These are phyloP conservation scores for Drosophila subpulchrella DNA, from an alignment of 1,140 invertebrate genomes.

Conservation along the genomic window DNA sequence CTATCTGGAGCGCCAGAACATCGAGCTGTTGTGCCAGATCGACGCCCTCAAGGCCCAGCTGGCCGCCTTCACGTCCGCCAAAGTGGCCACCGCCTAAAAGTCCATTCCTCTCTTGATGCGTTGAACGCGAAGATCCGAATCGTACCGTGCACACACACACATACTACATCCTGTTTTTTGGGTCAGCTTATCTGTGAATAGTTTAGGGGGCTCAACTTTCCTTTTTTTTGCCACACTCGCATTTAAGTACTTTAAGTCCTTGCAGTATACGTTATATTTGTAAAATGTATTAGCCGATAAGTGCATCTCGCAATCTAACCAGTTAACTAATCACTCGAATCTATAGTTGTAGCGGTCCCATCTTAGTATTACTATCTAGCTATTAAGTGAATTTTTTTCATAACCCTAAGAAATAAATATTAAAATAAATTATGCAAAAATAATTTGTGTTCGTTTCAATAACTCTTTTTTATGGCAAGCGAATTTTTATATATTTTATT, in stretches of 20 bases:
- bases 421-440: constrained; percentile 21
- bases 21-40: constrained; percentile 80
- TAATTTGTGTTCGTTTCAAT: not conserved
- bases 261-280: constrained; percentile 47
- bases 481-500: too few species aligned
- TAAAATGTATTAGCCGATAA: constrained; percentile 54
- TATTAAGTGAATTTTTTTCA: constrained; percentile 31
- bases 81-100: constrained; percentile 51
- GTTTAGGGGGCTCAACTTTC: constrained; percentile 5
- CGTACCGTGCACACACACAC: not conserved
- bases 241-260: constrained; percentile 63
- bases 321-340: constrained; percentile 48
- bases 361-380: not conserved
- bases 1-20: constrained; percentile 92
- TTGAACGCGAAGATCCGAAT: constrained; percentile 66
- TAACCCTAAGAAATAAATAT: constrained; percentile 21
- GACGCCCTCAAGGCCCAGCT: constrained; percentile 78
- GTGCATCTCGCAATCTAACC: constrained; percentile 59
- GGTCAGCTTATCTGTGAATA: constrained; percentile 57
- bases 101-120: constrained; percentile 57
- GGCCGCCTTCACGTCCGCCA: constrained; percentile 70
- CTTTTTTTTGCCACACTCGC: constrained; percentile 34
- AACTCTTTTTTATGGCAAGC: too few species aligned
- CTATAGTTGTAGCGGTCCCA: constrained; percentile 25
- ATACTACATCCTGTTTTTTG: constrained; percentile 29